Base-by-base conservation (phyloP, 2,888 invertebrate species). In the Pammene aurita region DNA sequence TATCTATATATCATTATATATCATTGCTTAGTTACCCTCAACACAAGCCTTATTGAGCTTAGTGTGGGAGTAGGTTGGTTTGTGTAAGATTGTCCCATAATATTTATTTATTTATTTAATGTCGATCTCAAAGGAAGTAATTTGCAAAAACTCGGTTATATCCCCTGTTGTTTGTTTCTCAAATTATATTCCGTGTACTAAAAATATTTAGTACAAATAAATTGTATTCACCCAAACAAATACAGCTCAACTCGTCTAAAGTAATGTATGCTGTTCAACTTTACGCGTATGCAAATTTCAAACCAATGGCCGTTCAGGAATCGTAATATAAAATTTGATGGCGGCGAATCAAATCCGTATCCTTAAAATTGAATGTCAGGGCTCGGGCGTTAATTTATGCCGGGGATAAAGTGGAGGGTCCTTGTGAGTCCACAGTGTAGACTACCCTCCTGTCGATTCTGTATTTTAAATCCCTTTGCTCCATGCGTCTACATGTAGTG, bases 291-390 rank as follows among this genome's bases (percentile, higher is more conserved):
- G 62, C 41, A 62, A 52, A 62, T 48, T 42, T 4, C 48, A 44
- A n/a, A 4, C 61, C 26, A 46, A 58, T 64, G 68, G 42, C 50
- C 68, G 68, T 62, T 57, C 57, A 64, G 35, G 35, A 44, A 18
- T 18, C 63, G 44, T 64, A 64, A 68, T 58, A 63, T 63, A 63
- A 63, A 52, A 68, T 64, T 61, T 55, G 46, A 67, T 67, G 67
- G 41, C 48, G 63, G 13, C 56, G 50, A 62, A 68, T 68, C 63
- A 64, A 68, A 68, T 46, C 56, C 52, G 57, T 46, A 52, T 62
- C 61, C 67, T 62, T 62, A 67, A 67, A 67, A 67, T 64, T 63
- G 68, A 68, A 68, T 64, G 46, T 44, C 57, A 38, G 63, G 57
- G 57, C 13, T 34, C 18, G 44, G 34, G 55, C 35, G 54, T 52